Evolutionary conservation across 92 coral and sea anemone species (phyloP), one percentile per base, ranked within the genome.

Genomic region (Porites cylindrica): DNA sequence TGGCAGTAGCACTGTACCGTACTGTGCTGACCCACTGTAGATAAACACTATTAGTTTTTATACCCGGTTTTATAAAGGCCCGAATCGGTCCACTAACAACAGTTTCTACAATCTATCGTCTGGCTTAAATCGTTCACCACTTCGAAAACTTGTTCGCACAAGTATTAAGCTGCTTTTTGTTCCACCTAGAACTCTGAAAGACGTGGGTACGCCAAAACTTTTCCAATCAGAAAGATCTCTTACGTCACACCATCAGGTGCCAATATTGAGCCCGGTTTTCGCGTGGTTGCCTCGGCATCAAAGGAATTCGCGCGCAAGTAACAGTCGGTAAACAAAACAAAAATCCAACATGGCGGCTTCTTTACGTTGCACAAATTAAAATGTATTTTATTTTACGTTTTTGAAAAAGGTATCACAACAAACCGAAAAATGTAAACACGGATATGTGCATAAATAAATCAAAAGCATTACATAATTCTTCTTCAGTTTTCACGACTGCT

Each of bases 201-300:
- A 38, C 47, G 47, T 38, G 47, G 47, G 47, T 38, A 6, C 0
- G 23, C 21, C 66, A 19, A 65, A 65, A 51, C 19, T 1, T 17
- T 38, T n/a, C 68, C 18, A 56, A n/a, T 38, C 18, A 29, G 19
- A 38, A 7, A 38, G 26, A 3, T 68, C 50, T 20, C 12, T 23
- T 8, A 10, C 72, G 38, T 56, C 61, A 56, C 1, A 10, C 16
- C 1, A 14, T 56, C 61, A 10, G 13, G n/a, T 75, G 24, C 4
- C 43, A 53, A 74, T 73, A 62, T 73, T 73, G 81, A 73, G 87
- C 80, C 87, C 80, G 74, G 80, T 66, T 83, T n/a, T 66, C 32
- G 87, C 24, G 63, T 83, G 21, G 87, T 83, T 83, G 80, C 87
- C 87, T 51, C 51, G 87, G 87, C 73, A 52, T 73, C 81, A 74